Percentiles rank a stretch among this genome's conserved stretches.
These are phyloP conservation scores for Spinibarbus caldwelli DNA, from an alignment of 2,797 vertebrate species.

Conservation along the genomic window DNA sequence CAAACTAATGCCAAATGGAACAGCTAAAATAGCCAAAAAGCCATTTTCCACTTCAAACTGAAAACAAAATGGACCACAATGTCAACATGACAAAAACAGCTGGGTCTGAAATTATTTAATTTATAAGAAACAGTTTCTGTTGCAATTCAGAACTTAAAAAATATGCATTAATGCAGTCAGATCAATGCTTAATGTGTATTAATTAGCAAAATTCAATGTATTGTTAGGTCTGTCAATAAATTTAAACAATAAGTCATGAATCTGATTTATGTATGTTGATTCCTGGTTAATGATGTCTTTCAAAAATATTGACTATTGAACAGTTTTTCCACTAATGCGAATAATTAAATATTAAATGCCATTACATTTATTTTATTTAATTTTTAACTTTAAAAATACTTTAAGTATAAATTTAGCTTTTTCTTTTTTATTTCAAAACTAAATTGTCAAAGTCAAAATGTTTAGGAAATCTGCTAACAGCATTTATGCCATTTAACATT, in stretches of 20 bases:
- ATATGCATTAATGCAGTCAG: not conserved
- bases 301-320: not conserved
- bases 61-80: not conserved
- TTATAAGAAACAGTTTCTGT: not conserved
- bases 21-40: not conserved
- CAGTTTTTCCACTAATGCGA: not conserved
- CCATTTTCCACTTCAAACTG: not conserved
- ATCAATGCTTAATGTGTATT: not conserved
- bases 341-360: not conserved
- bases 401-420: not conserved
- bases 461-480: not conserved
- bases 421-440: not conserved
- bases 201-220: not conserved
- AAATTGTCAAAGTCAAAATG: not conserved
- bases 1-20: conserved; percentile 27
- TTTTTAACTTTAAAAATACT: not conserved
- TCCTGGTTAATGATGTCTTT: not conserved
- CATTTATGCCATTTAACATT: not conserved
- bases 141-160: not conserved
- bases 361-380: not conserved
- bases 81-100: not conserved
- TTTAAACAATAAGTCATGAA: not conserved
- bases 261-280: not conserved
- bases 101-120: conserved; percentile 11
- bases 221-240: not conserved